Base-by-base conservation (phyloP, 2,888 invertebrate species). In the Ochropleura plecta region DNA sequence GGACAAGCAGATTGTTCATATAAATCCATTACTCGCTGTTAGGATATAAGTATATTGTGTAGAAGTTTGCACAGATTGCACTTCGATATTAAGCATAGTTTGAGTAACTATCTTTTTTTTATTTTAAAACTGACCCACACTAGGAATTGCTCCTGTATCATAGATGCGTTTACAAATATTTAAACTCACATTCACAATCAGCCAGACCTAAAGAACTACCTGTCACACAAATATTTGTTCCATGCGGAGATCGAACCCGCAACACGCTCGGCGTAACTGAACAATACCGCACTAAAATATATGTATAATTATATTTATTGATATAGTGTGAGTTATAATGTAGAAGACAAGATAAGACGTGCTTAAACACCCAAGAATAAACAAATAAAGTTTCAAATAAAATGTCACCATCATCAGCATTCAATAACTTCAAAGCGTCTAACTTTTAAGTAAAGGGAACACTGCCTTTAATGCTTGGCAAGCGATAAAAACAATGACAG, bases 401-500 rank as follows among this genome's bases (percentile, higher is more conserved):
- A 20, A 42, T 44, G 46, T 71, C 14, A 20, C 55, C 53, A 49
- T 64, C 6, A 74, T 79, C 40, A 20, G 20, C 44, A 12, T 7
- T 53, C 30, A 72, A 64, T 49, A 51, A 70, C 67, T 48, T 18
- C 30, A 20, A 51, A 60, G 49, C 30, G 10, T 49, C 18, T 64
- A 72, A 73, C 48, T 84, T 77, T 76, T 53, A 73, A 84, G 66
- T 67, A 51, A 46, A 74, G 53, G 46, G 42, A 48, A 70, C 62
- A 67, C 59, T 46, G 57, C 46, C 70, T 78, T 81, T 72, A 81
- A 78, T 76, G 70, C 78, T 42, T 74, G 46, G 40, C 44, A 80
- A 48, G 82, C 79, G 63, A 79, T 86, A 81, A 81, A 86, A 84
- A 76, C 78, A 86, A 72, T 79, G 79, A 81, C 84, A 73, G 76